A percentile compares a stretch with the other conserved stretches of the same genome.
phyloP scores from a whole-genome alignment of 2,113 vertebrate species.

The Pheucticus melanocephalus region DNA sequence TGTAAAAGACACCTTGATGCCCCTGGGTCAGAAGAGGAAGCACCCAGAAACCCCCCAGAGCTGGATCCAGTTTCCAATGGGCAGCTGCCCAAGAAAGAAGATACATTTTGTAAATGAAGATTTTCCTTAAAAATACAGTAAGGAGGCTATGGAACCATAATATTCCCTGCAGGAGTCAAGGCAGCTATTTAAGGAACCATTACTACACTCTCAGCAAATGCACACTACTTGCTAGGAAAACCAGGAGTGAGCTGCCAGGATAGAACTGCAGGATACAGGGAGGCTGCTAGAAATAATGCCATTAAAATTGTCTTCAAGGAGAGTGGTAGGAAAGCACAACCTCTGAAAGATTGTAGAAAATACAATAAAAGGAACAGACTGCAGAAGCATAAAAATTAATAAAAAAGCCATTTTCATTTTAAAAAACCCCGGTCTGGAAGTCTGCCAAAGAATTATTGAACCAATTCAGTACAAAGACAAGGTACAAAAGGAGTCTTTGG shows the following conservation, averaged over 20 bases:
- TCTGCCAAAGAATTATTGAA: not conserved
- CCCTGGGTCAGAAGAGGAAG: not conserved
- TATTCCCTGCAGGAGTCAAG: not conserved
- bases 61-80: not conserved
- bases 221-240: not conserved
- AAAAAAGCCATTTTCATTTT: not conserved
- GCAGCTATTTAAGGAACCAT: not conserved
- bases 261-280: not conserved
- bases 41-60: not conserved
- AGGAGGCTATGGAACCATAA: not conserved
- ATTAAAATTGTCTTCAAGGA: not conserved
- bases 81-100: not conserved
- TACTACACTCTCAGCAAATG: not conserved
- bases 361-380: not conserved
- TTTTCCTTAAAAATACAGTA: not conserved
- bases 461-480: not conserved
- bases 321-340: not conserved
- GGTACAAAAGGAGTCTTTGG: not conserved
- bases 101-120: not conserved
- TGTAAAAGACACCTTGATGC: not conserved
- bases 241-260: not conserved
- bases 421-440: not conserved
- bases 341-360: not conserved
- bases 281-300: not conserved
- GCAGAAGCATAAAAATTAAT: not conserved